Conservation (phyloP, 2,113 vertebrate species). For the Pica pica region DNA sequence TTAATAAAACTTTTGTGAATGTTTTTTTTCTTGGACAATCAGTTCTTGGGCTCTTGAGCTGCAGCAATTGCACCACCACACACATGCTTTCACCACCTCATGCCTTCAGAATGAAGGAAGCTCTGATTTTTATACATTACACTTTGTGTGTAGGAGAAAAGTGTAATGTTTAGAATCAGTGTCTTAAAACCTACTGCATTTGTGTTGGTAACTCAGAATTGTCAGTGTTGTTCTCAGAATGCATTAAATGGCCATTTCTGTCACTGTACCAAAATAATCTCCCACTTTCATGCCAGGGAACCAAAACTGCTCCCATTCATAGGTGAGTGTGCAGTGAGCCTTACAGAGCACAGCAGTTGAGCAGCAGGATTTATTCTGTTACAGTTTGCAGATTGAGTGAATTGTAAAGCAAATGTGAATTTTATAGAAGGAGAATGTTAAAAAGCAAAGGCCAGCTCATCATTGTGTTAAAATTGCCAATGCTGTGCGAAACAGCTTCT, state of each 20-base stretch:
- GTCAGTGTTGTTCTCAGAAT: background rate
- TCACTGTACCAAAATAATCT: background rate
- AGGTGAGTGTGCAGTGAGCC: background rate
- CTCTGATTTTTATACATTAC: background rate
- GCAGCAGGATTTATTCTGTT: background rate
- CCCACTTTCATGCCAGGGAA: background rate
- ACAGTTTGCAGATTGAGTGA: background rate
- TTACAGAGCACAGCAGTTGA: background rate
- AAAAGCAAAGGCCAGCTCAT: background rate
- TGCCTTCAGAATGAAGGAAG: background rate
- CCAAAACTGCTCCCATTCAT: background rate
- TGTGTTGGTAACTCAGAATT: background rate
- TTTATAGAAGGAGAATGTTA: background rate
- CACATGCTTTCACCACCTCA: background rate
- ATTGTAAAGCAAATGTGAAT: background rate
- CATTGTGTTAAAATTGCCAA: background rate
- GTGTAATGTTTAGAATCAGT: background rate
- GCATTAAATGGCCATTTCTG: background rate
- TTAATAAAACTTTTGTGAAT: slow-evolving; percentile 66
- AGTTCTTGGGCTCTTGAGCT: background rate
- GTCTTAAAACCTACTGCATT: slow-evolving; percentile 10
- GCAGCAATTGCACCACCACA: background rate
- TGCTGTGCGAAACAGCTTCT: background rate
- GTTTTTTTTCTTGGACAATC: slow-evolving; percentile 50
- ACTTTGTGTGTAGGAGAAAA: background rate